Evolutionary conservation across 2,888 invertebrate species (phyloP).

Genomic region (Plemyria rubiginata): DNA sequence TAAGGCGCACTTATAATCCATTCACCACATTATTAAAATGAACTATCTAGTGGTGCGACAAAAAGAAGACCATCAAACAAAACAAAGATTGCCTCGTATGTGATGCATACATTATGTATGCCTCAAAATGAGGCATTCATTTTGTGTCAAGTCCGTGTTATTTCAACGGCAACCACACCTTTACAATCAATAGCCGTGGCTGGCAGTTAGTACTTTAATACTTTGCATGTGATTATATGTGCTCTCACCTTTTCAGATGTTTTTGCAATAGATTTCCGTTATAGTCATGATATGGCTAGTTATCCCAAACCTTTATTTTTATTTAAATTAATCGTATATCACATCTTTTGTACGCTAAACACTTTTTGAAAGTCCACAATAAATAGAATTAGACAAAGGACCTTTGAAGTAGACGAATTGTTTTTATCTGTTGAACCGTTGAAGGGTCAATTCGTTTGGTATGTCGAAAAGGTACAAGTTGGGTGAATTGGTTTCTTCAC

Average conservation of each 20-base stretch:
- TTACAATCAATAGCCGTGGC: no score
- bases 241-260: neutral
- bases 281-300: slow-evolving; percentile 31
- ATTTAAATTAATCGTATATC: slow-evolving; percentile 33
- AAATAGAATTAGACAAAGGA: slow-evolving; percentile 28
- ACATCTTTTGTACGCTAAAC: slow-evolving; percentile 42
- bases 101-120: no score
- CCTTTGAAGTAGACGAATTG: slow-evolving; percentile 29
- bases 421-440: slow-evolving; percentile 9
- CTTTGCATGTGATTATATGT: neutral
- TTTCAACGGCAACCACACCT: no score
- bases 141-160: no score
- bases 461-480: slow-evolving; percentile 1
- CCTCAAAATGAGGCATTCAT: no score
- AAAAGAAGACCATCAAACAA: no score
- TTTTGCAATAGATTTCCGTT: slow-evolving; percentile 1
- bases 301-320: slow-evolving; percentile 42
- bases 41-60: no score
- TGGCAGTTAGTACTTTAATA: no score
- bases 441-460: slow-evolving; percentile 21
- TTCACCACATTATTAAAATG: no score
- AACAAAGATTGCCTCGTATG: no score
- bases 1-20: no score
- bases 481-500: slow-evolving; percentile 21
- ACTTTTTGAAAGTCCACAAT: slow-evolving; percentile 26